Conservation (phyloP, 2,113 vertebrate genomes). For the Salvator merianae region DNA sequence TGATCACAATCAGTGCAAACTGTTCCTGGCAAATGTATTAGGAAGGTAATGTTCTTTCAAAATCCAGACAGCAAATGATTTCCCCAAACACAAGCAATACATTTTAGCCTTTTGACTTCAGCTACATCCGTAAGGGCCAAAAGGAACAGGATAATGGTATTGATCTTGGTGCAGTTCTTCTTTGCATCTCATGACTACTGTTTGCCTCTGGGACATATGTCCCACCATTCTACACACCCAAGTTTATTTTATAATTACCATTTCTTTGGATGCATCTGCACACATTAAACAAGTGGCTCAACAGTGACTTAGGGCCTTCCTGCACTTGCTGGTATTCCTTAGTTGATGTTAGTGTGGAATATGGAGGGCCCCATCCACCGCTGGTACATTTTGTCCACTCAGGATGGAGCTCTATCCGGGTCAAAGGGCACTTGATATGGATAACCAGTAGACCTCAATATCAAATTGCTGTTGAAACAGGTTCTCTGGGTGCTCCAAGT, state of each 20-base stretch:
- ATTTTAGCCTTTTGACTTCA: conserved; percentile 27
- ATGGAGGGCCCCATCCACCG: too few relatives aligned
- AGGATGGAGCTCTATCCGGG: too few relatives aligned
- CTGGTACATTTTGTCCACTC: too few relatives aligned
- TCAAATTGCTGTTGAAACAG: too few relatives aligned
- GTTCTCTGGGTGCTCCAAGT: too few relatives aligned
- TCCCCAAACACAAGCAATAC: conserved; percentile 37
- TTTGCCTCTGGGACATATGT: conserved; percentile 20
- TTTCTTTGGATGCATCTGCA: conserved; percentile 56
- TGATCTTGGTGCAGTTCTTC: background rate
- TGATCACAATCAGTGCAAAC: background rate
- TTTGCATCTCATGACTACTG: background rate
- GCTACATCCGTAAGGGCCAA: conserved; percentile 18
- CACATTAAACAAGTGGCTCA: too few relatives aligned
- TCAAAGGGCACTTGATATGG: too few relatives aligned
- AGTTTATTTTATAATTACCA: conserved; percentile 71
- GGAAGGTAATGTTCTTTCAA: conserved; percentile 18
- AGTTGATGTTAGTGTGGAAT: too few relatives aligned
- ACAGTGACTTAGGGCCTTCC: too few relatives aligned
- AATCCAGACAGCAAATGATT: conserved; percentile 34
- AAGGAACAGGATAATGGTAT: conserved; percentile 10
- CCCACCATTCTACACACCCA: conserved; percentile 48
- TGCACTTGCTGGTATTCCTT: too few relatives aligned
- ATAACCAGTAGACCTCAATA: too few relatives aligned
- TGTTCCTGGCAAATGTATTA: background rate